A percentile compares a stretch with the other conserved stretches of the same genome.
These are phyloP conservation scores for Nansenia antarctica DNA, from an alignment of 2,113 vertebrate genomes.

Conservation along the genomic window DNA sequence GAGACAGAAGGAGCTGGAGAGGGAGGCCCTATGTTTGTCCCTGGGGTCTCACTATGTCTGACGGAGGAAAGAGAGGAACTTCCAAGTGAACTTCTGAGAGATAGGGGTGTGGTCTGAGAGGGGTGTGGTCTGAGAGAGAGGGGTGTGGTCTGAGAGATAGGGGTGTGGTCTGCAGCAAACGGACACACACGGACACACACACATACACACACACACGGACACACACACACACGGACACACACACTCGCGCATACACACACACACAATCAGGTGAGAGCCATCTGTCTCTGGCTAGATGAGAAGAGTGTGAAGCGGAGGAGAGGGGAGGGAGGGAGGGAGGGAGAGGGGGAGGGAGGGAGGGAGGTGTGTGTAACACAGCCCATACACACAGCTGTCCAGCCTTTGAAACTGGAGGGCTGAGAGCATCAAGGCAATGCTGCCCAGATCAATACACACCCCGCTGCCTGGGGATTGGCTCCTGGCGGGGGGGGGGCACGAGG, in stretches of 20 bases:
- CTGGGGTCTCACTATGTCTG: too few relatives aligned
- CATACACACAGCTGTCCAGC: conserved; percentile 42
- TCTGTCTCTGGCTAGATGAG: neutral
- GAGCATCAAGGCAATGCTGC: conserved; percentile 10
- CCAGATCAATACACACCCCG: conserved; percentile 40
- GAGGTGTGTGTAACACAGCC: conserved; percentile 50
- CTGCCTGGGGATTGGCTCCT: conserved; percentile 18
- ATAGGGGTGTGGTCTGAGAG: too few relatives aligned
- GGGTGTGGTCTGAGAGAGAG: too few relatives aligned
- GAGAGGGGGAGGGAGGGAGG: neutral
- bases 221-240: neutral
- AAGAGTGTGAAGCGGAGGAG: too few relatives aligned
- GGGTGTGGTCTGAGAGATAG: too few relatives aligned
- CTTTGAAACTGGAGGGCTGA: conserved; percentile 58
- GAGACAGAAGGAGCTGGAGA: too few relatives aligned
- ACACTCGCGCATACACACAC: neutral
- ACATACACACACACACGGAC: neutral
- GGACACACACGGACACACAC: neutral
- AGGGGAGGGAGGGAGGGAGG: neutral
- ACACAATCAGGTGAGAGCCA: neutral
- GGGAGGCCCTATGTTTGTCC: too few relatives aligned
- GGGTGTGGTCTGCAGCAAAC: too few relatives aligned
- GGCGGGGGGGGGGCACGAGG: neutral
- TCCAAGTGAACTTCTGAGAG: too few relatives aligned
- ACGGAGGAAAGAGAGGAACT: too few relatives aligned